phyloP scores from a whole-genome alignment of 2,113 vertebrate genomes.

The Cyprichromis sp. region DNA sequence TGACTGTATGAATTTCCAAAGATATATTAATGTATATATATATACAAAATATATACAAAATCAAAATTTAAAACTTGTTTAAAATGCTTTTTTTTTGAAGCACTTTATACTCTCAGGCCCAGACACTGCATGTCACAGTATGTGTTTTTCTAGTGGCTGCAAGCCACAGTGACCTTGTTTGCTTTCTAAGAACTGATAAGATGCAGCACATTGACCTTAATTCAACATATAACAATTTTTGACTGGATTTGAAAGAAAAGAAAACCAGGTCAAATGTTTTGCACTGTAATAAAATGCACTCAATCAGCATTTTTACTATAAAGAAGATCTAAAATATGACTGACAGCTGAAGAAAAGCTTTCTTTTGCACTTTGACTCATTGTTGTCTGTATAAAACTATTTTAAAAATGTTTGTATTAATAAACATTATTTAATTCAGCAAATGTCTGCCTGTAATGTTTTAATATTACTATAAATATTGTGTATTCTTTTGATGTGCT shows the following conservation, averaged over 20 bases:
- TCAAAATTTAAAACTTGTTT: not conserved
- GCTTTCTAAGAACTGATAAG: not conserved
- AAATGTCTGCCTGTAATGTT: not conserved
- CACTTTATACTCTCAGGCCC: not conserved
- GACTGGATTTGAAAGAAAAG: not conserved
- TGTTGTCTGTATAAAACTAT: not conserved
- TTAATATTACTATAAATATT: not conserved
- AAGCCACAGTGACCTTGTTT: not conserved
- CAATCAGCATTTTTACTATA: fast-evolving
- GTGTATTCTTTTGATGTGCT: not conserved
- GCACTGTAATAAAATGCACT: not conserved
- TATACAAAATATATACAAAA: not conserved
- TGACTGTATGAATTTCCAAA: not conserved
- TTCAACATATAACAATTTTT: not conserved
- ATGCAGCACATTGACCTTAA: not conserved
- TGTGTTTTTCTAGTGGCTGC: not conserved
- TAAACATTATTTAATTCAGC: not conserved
- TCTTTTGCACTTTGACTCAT: constrained; percentile 2
- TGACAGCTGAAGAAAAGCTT: not conserved
- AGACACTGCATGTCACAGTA: not conserved
- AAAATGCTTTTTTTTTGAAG: not conserved
- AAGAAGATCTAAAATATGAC: not conserved
- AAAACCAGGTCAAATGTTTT: not conserved
- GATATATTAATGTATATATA: not conserved
- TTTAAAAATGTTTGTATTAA: not conserved